Conservation (phyloP, 2,113 vertebrate genomes). For the Tricholaema leucomelas region DNA sequence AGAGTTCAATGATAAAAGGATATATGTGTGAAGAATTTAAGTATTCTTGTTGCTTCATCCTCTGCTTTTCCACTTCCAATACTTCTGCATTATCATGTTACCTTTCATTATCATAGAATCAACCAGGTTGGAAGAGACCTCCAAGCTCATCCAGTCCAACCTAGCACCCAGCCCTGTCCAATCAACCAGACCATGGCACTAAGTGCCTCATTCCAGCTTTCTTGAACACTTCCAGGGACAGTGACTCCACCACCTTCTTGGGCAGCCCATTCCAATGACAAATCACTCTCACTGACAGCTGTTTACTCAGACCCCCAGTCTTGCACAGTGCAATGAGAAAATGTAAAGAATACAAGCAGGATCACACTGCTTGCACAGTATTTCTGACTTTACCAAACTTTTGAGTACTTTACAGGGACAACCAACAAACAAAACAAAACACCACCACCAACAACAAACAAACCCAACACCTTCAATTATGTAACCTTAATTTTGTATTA, state of each 20-base stretch:
- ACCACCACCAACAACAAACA: too few species aligned
- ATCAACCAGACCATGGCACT: too few species aligned
- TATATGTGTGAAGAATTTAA: neutral
- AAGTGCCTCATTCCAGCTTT: too few species aligned
- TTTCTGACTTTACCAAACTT: neutral
- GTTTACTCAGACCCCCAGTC: neutral
- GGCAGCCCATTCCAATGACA: too few species aligned
- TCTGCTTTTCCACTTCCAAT: neutral
- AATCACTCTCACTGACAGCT: too few species aligned
- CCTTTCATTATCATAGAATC: too few species aligned
- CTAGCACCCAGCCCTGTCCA: too few species aligned
- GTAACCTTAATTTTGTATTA: constrained; percentile 13
- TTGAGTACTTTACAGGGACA: neutral
- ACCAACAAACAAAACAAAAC: too few species aligned
- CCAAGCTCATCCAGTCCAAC: too few species aligned
- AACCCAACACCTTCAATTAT: neutral
- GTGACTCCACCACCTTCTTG: too few species aligned
- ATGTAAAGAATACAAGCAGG: neutral
- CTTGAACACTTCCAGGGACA: too few species aligned
- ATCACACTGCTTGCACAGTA: neutral
- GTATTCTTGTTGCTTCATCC: neutral
- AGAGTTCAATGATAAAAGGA: neutral
- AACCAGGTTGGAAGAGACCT: too few species aligned
- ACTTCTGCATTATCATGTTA: neutral
- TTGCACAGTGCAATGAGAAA: neutral